Percentiles rank a stretch among this genome's conserved stretches.
phyloP scores from a whole-genome alignment of 2,797 vertebrate genomes.

The Lepidocolaptes lacrymiger region DNA sequence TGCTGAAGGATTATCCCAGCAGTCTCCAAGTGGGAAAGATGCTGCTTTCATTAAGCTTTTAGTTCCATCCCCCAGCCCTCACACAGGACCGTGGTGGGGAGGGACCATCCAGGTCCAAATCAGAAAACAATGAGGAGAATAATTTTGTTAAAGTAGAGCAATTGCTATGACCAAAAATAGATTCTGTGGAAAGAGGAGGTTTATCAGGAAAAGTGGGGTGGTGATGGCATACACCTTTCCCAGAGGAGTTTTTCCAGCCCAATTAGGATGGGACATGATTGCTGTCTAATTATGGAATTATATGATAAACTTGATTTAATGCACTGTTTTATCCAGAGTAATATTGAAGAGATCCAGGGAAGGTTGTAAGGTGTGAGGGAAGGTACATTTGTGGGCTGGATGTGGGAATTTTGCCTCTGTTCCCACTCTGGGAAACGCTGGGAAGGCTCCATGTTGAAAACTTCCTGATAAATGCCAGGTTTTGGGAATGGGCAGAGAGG shows the following conservation, averaged over 20 bases:
- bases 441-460: rapidly evolving
- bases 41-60: not conserved
- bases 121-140: not conserved
- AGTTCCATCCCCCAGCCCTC: not conserved
- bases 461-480: not conserved
- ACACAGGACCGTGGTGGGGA: rapidly evolving
- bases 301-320: not conserved
- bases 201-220: not conserved
- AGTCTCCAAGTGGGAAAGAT: not conserved
- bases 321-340: not conserved
- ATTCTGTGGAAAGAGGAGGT: not conserved
- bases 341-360: not conserved
- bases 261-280: rapidly evolving
- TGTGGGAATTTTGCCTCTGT: not conserved
- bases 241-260: not conserved
- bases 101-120: not conserved
- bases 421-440: not conserved
- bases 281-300: not conserved
- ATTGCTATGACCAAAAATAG: rapidly evolving
- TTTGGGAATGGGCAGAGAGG: not conserved
- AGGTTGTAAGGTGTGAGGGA: not conserved
- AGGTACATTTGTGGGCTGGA: not conserved
- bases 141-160: not conserved
- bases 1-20: not conserved
- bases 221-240: not conserved